These are phyloP conservation scores for Omphaloscelis lunosa DNA, from an alignment of 2,888 invertebrate genomes.

Conservation along the genomic window DNA sequence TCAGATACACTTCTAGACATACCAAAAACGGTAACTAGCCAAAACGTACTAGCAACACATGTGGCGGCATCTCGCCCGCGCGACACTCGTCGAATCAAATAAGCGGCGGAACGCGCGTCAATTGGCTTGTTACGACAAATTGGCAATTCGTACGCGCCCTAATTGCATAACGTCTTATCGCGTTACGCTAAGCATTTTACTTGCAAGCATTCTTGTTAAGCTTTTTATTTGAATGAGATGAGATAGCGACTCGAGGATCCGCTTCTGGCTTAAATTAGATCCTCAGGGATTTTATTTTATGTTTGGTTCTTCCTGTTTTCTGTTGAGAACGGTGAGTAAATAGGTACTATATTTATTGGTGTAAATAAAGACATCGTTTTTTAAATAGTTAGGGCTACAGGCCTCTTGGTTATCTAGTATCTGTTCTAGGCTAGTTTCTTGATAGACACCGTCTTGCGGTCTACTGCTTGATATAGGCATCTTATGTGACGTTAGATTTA, in stretches of 20 bases:
- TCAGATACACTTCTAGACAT: neutral
- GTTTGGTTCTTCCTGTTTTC: conserved; percentile 46
- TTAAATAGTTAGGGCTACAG: neutral
- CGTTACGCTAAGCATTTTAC: conserved; percentile 59
- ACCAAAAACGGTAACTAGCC: conserved; percentile 1
- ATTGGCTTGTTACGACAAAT: conserved; percentile 80
- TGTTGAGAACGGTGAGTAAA: conserved; percentile 32
- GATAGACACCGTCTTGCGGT: neutral
- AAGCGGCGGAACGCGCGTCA: conserved; percentile 62
- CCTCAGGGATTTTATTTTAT: conserved; percentile 57
- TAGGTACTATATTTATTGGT: conserved; percentile 38
- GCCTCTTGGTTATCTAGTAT: neutral
- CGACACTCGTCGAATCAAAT: conserved; percentile 66
- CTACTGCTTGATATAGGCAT: neutral
- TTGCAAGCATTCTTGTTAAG: conserved; percentile 63
- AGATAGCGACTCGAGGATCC: conserved; percentile 49
- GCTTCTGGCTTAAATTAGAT: conserved; percentile 58
- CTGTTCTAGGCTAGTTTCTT: neutral
- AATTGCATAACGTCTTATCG: conserved; percentile 72
- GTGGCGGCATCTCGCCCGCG: conserved; percentile 6
- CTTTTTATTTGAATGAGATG: conserved; percentile 62
- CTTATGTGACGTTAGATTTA: neutral
- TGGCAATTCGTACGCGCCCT: conserved; percentile 79
- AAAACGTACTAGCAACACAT: conserved; percentile 4
- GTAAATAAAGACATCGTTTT: conserved; percentile 36